Percentiles rank a stretch among this genome's conserved stretches.
phyloP scores from a whole-genome alignment of 2,113 vertebrate species.

The Sciurus niger region DNA sequence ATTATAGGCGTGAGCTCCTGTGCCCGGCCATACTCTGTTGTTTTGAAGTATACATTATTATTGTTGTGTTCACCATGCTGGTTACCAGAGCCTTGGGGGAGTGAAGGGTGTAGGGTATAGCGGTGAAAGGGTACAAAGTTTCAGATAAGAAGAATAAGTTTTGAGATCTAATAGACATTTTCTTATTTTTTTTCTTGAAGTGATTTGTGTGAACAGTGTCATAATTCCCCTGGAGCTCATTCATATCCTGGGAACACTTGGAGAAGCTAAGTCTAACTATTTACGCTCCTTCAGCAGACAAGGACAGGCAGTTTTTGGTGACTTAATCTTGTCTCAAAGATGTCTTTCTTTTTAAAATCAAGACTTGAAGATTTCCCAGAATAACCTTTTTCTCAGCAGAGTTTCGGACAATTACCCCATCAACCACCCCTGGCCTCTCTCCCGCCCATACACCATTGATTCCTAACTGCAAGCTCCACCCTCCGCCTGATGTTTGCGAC shows the following conservation, averaged over 20 bases:
- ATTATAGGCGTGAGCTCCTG: too few relatives aligned
- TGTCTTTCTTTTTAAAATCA: background rate
- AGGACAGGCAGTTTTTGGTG: background rate
- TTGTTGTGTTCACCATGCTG: background rate
- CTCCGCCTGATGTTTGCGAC: background rate
- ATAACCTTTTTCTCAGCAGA: background rate
- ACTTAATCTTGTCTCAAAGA: background rate
- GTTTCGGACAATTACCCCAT: background rate
- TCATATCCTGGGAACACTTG: background rate
- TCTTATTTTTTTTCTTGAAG: background rate
- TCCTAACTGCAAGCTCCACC: background rate
- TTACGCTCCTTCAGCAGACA: background rate
- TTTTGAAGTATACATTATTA: background rate
- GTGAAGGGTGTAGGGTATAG: too few relatives aligned
- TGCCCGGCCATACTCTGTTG: too few relatives aligned
- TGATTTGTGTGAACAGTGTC: slow-evolving; percentile 7
- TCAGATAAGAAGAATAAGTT: background rate
- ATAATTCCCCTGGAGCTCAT: background rate
- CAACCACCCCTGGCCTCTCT: too few relatives aligned
- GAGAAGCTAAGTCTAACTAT: background rate
- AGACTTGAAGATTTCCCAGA: background rate
- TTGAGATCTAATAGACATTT: background rate
- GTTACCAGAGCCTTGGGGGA: background rate
- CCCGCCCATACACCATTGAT: background rate
- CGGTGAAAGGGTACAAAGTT: background rate